These are phyloP conservation scores for Uropetala carovei DNA, from an alignment of 2,888 invertebrate genomes.

Conservation along the genomic window DNA sequence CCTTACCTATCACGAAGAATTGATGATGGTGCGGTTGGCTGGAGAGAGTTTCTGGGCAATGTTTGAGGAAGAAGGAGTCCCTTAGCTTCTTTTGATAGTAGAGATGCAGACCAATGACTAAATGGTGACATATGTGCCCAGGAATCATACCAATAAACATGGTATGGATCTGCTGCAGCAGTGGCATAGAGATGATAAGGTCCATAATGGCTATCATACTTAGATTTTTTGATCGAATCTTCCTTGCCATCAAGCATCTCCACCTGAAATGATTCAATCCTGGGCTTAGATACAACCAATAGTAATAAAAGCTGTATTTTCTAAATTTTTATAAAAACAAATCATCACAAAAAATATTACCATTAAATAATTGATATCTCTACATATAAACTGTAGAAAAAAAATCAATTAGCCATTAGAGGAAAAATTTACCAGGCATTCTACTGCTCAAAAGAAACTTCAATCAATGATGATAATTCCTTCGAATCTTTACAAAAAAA, in stretches of 20 bases:
- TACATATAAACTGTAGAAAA: too few relatives aligned
- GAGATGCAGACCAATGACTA: constrained; percentile 79
- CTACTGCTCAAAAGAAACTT: too few relatives aligned
- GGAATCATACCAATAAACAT: constrained; percentile 65
- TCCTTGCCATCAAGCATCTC: constrained; percentile 49
- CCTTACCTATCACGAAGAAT: constrained; percentile 46
- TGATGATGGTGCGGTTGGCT: constrained; percentile 69
- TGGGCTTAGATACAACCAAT: too few relatives aligned
- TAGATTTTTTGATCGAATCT: constrained; percentile 45
- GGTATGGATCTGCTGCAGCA: constrained; percentile 71
- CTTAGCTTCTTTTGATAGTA: constrained; percentile 71
- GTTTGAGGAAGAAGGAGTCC: constrained; percentile 73
- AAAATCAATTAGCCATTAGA: too few relatives aligned
- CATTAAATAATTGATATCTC: too few relatives aligned
- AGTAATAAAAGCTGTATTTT: too few relatives aligned
- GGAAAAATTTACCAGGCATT: too few relatives aligned
- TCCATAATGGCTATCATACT: constrained; percentile 54
- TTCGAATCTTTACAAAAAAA: too few relatives aligned
- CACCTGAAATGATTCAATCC: background rate
- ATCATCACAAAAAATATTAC: too few relatives aligned
- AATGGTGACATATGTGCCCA: constrained; percentile 77
- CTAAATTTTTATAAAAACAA: too few relatives aligned
- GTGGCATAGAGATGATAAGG: constrained; percentile 55
- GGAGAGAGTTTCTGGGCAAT: constrained; percentile 73
- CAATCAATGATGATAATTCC: too few relatives aligned